Percentiles rank a stretch among this genome's conserved stretches.
Conservation (phyloP, 2,797 vertebrate species). For the Ciconia nigra region DNA sequence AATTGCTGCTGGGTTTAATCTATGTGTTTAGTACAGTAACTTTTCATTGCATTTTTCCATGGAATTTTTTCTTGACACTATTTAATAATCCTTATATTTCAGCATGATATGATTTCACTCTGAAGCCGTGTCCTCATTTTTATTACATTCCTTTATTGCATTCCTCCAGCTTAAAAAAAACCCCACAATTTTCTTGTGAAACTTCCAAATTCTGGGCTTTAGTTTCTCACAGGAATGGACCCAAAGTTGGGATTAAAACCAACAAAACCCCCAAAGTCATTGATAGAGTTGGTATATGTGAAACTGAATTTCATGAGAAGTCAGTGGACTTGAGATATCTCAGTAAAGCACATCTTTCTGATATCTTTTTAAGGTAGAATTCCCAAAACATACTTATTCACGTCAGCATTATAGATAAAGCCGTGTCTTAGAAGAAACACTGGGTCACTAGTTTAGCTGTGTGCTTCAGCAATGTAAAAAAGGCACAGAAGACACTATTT, state of each 20-base stretch:
- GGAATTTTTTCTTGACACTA: neutral
- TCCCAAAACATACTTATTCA: neutral
- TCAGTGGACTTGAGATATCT: neutral
- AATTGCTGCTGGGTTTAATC: neutral
- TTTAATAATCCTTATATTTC: neutral
- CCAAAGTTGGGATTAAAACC: neutral
- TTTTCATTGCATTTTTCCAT: neutral
- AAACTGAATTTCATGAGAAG: neutral
- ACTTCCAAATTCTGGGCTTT: neutral
- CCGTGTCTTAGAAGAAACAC: neutral
- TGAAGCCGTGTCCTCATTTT: neutral
- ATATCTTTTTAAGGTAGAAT: neutral
- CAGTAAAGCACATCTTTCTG: neutral
- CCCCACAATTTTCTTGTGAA: neutral
- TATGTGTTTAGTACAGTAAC: neutral
- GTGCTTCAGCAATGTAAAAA: neutral
- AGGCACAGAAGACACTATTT: neutral
- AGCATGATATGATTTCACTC: neutral
- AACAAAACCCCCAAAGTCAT: neutral
- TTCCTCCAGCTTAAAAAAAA: fast-evolving
- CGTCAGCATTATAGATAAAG: neutral
- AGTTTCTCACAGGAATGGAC: neutral
- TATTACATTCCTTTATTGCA: neutral
- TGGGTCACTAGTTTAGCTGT: neutral
- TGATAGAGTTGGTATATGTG: neutral